Conservation (phyloP, 2,888 invertebrate genomes). For the Eucera pruinosa region DNA sequence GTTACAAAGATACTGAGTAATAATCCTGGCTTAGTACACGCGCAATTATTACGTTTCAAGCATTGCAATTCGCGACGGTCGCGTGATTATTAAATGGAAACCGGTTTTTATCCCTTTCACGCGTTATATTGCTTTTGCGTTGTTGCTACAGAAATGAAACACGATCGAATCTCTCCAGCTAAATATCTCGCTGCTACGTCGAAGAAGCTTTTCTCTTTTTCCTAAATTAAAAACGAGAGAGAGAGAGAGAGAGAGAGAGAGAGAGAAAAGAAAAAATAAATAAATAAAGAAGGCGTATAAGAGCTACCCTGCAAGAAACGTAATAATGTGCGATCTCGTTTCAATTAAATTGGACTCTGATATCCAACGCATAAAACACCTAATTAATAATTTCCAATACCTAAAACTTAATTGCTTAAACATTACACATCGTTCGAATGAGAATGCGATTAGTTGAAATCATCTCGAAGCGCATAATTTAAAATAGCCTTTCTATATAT, state of each 20-base stretch:
- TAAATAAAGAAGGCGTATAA: not conserved
- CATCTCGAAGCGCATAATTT: slow-evolving; percentile 37
- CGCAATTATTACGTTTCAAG: slow-evolving; percentile 57
- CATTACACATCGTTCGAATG: slow-evolving; percentile 46
- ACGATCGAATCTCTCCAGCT: slow-evolving; percentile 4
- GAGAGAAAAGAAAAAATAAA: slow-evolving; percentile 1
- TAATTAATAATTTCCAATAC: slow-evolving; percentile 34
- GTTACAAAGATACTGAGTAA: slow-evolving; percentile 55
- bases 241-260: too few relatives aligned
- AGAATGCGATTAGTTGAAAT: slow-evolving; percentile 39
- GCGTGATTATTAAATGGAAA: too few relatives aligned
- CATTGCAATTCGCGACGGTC: too few relatives aligned
- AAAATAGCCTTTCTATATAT: slow-evolving; percentile 37
- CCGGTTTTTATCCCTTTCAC: too few relatives aligned
- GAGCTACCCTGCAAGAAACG: slow-evolving; percentile 56
- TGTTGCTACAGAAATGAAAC: not conserved
- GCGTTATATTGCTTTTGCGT: not conserved
- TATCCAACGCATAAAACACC: slow-evolving; percentile 44
- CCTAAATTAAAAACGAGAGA: too few relatives aligned
- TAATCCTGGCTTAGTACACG: slow-evolving; percentile 38
- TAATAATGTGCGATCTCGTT: slow-evolving; percentile 43
- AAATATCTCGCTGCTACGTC: not conserved
- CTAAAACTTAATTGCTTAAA: slow-evolving; percentile 56
- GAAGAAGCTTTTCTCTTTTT: not conserved
- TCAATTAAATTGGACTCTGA: slow-evolving; percentile 17